Percentiles rank a stretch among this genome's conserved stretches.
Conservation (phyloP, 2,797 vertebrate genomes). For the Acridotheres tristis region DNA sequence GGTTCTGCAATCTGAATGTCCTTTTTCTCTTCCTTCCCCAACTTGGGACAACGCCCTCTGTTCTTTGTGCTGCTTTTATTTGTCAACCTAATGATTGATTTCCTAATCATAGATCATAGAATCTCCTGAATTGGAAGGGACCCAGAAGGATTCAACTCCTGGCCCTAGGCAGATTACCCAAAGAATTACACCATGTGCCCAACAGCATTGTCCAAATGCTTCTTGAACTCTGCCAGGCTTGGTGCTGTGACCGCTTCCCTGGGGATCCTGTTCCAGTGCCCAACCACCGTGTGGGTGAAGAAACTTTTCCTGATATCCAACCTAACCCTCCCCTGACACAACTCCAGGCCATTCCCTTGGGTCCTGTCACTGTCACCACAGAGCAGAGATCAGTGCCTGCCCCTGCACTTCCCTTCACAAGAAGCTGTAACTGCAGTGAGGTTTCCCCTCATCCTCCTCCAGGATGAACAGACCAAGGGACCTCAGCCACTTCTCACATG, state of each 20-base stretch:
- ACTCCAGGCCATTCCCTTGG: accelerated
- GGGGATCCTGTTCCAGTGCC: not conserved
- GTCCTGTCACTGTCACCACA: not conserved
- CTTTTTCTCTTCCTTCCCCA: not conserved
- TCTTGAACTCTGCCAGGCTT: not conserved
- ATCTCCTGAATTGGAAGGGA: not conserved
- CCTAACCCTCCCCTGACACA: not conserved
- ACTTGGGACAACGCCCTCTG: not conserved
- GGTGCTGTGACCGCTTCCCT: not conserved
- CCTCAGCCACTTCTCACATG: accelerated
- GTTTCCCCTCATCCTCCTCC: not conserved
- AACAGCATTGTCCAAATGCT: not conserved
- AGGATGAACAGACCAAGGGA: not conserved
- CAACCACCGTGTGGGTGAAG: accelerated
- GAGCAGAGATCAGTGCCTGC: not conserved
- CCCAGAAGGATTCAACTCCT: not conserved
- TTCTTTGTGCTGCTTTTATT: not conserved
- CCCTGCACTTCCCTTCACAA: accelerated
- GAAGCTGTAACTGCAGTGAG: not conserved
- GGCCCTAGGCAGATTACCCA: not conserved
- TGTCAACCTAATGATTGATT: not conserved
- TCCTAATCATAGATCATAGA: not conserved
- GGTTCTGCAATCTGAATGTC: not conserved
- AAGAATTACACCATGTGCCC: accelerated
- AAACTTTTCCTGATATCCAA: not conserved